Base-by-base conservation (phyloP, 2,797 vertebrate genomes). In the Pogonophryne albipinna region DNA sequence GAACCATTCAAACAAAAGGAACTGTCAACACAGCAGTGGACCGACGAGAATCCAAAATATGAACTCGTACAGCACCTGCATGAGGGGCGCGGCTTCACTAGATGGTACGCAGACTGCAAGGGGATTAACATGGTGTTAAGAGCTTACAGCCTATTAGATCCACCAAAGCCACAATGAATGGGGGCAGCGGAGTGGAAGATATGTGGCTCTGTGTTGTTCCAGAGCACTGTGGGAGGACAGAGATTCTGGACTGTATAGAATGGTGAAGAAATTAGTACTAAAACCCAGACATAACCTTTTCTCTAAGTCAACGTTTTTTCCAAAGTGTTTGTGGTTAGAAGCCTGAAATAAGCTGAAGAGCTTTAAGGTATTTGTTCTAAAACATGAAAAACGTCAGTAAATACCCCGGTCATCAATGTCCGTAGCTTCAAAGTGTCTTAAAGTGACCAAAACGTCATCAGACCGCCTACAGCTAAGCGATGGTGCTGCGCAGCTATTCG, bases 111-210 rank as follows among this genome's bases (percentile, higher is more conserved):
- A 62, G 68, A 44, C 79, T 69, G 47, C 20, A 41, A 50, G 68
- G 59, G 76, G 83, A 87, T 86, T 88, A 83, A 7, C 65, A 9
- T 1, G 3, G 59, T 49, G 66, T 79, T 60, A 84, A 78, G 72
- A 74, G 68, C 71, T 82, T 74, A 86, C 19, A 42, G 14, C 46
- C 34, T 34, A 74, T 85, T 82, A 87, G 84, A 61, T 66, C 64
- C 78, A 72, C 31, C 47, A 83, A 47, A 74, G 64, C 53, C 57
- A 46, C 20, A 66, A 66, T 89, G 81, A 90, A 84, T 84, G 81
- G 78, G 66, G 51, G 85, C 66, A 76, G 67, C 23, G 17, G 51
- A 74, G 65, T 63, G 79, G 82, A 85, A 87, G 27, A 65, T 55
- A 86, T 73, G 50, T 46, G 75, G 71, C 71, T 74, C 44, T 4